Evolutionary conservation across 2,797 vertebrate genomes (phyloP).

Genomic region (Muscicapa comitata): DNA sequence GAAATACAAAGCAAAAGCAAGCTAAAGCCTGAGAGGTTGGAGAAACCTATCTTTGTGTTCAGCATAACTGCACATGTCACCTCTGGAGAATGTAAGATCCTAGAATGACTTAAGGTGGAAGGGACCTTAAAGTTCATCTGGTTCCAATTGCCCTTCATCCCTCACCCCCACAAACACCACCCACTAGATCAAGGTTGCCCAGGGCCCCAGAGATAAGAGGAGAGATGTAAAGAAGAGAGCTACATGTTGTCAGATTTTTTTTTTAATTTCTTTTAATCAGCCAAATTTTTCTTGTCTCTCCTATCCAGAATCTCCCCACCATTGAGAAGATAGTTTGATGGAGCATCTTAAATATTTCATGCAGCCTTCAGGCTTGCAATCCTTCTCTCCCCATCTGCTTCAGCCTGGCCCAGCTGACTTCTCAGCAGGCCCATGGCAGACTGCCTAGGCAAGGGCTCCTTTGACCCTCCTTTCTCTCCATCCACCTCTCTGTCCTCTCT

Average conservation of each 20-base stretch:
- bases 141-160: background rate
- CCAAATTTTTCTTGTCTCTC: background rate
- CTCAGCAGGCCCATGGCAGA: background rate
- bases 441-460: background rate
- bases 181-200: background rate
- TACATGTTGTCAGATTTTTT: background rate
- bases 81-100: background rate
- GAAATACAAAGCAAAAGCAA: background rate
- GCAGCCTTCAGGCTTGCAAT: background rate
- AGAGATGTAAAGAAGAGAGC: background rate
- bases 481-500: background rate
- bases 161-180: background rate
- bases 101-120: background rate
- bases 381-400: background rate
- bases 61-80: background rate
- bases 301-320: background rate
- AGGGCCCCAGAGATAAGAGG: background rate
- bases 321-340: background rate
- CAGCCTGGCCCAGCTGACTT: background rate
- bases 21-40: background rate
- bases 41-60: background rate
- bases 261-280: background rate
- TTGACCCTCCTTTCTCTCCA: background rate
- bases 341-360: constrained; percentile 24
- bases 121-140: background rate